Base-by-base conservation (phyloP, 2,888 invertebrate species). In the Lepidonotus clava region DNA sequence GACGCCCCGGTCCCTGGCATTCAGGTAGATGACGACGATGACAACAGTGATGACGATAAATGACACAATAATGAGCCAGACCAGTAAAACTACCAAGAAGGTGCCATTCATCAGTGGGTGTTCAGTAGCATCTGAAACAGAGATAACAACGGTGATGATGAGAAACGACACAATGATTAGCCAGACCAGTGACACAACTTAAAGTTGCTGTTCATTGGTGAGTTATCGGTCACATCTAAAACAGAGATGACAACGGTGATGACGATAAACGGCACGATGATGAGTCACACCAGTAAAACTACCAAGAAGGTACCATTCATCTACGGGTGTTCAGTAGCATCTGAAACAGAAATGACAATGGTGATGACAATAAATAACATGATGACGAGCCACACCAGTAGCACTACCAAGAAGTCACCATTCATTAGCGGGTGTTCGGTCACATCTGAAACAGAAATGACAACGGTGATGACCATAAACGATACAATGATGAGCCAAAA, bases 221-320 rank as follows among this genome's bases (percentile, higher is more conserved):
- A n/a, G n/a, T n/a, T n/a, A n/a, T n/a, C n/a, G n/a, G n/a, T 80
- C 24, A 80, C 46, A 34, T 80, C 67, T 40, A 85, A 41, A 32
- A 85, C 66, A n/a, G 67, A 41, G 41, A 85, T 66, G 85, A 85
- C 40, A 32, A 85, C 85, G 0, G 85, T 71, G 85, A 85, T 85
- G 40, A 85, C 46, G 36, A 67, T 61, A 21, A 85, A 41, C 18
- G 85, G 21, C 24, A 85, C 28, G 28, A 85, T 46, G 67, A 71
- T 85, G 1, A 85, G 46, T 71, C 85, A 85, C 8, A 85, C 85
- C 28, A 85, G 66, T 1, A 80, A 46, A 8, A 80, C 80, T 21
- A 34, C 34, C 41, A 80, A 46, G 80, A 80, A 80, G 41, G 80
- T 80, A 18, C 80, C 80, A n/a, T 41, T 46, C 80, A 80, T 80